Base-by-base conservation (phyloP, 2,888 invertebrate genomes). In the Oligia latruncula region DNA sequence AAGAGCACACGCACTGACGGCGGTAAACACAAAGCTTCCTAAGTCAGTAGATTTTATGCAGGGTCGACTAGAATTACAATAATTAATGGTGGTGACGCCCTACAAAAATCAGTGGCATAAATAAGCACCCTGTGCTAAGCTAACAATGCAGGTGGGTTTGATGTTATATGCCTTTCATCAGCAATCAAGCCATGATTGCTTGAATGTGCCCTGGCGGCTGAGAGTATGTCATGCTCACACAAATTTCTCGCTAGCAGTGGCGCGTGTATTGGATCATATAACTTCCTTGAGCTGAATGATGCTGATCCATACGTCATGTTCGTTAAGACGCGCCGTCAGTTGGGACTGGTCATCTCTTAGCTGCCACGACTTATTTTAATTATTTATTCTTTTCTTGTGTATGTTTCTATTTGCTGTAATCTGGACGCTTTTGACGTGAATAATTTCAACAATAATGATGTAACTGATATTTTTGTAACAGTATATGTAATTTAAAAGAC, bases 1-100 rank as follows among this genome's bases (percentile, higher is more conserved):
- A 80, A 66, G 49, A 23, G 49, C 23, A 82, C 29, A 83, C 15
- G 11, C 11, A 49, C 49, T 15, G 23, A 66, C 11, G 4, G 58
- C 17, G 9, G 65, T 58, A 49, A 82, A 29, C 40, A 29, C 40
- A 49, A 58, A 76, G 55, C 83, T 76, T 29, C 6, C 29, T 49
- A 83, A 76, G 46, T 49, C 46, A 17, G 13, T 40, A 40, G 35
- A 79, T 74, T 65, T 64, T 29, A 13, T 64, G 20, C 43, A 82
- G 46, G 43, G 20, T 20, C 6, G 17, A 17, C 64, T 46, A 58
- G 75, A 82, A 82, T 82, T 8, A 75, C 40, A 75, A 74, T 23
- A 76, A 75, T 40, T 64, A 29, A 83, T 58, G 40, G 17, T 76
- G 35, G 15, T 35, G 5, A 55, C 9, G 49, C 52, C 23, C 17